phyloP scores from a whole-genome alignment of 2,113 vertebrate species.

The Cacatua alba region DNA sequence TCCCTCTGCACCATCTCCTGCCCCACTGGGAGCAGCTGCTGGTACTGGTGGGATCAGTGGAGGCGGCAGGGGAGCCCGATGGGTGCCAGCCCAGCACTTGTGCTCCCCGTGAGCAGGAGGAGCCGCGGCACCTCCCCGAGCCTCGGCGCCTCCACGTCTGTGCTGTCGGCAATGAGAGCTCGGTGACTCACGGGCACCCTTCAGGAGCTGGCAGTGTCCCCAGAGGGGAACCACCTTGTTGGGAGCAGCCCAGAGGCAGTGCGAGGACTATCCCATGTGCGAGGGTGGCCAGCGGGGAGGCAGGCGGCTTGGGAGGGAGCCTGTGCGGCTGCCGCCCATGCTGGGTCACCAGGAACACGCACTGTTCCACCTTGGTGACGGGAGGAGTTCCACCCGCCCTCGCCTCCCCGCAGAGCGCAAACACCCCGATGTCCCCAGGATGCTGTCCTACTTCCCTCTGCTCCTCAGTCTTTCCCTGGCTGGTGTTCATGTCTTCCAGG shows the following conservation, averaged over 20 bases:
- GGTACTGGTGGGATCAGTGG: fast-evolving
- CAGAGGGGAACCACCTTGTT: neutral
- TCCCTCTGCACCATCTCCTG: neutral
- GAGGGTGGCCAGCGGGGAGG: neutral
- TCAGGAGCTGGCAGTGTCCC: neutral
- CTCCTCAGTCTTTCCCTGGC: neutral
- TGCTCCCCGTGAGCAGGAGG: fast-evolving
- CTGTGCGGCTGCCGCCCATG: fast-evolving
- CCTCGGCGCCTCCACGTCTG: fast-evolving
- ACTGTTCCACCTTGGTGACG: neutral
- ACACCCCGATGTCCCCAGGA: neutral
- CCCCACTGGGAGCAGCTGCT: neutral
- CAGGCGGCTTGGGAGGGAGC: neutral
- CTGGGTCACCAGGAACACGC: neutral
- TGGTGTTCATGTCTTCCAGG: neutral
- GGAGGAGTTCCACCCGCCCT: neutral
- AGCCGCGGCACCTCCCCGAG: fast-evolving
- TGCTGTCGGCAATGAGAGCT: neutral
- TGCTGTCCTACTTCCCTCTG: neutral
- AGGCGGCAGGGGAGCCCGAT: fast-evolving
- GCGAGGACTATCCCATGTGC: fast-evolving
- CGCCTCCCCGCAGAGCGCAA: neutral
- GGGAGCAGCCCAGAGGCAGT: neutral
- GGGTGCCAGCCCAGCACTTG: fast-evolving
- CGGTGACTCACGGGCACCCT: neutral